These are phyloP conservation scores for Furcula furcula DNA, from an alignment of 2,888 invertebrate genomes.

Conservation along the genomic window DNA sequence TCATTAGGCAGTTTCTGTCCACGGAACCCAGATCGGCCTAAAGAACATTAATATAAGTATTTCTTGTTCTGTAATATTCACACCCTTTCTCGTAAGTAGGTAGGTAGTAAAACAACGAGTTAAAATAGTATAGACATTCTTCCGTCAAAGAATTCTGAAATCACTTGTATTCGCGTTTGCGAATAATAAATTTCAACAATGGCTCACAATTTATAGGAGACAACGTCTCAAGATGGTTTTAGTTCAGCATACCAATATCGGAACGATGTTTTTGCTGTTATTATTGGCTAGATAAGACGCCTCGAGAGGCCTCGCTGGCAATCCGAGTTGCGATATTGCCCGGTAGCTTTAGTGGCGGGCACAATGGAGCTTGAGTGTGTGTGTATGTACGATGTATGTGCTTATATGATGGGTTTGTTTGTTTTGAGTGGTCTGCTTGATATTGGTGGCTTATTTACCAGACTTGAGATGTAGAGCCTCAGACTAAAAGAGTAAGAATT, in stretches of 20 bases:
- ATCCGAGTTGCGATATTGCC: conserved; percentile 59
- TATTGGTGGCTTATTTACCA: no score
- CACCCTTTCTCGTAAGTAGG: no score
- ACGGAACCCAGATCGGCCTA: no score
- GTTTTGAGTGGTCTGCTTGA: no score
- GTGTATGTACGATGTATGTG: conserved; percentile 8
- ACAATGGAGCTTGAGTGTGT: conserved; percentile 30
- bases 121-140: no score
- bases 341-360: conserved; percentile 20
- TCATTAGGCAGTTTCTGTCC: no score
- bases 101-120: no score
- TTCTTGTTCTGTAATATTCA: no score
- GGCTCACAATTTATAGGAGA: conserved; percentile 6
- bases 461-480: no score
- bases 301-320: conserved; percentile 49
- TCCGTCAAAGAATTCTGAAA: no score
- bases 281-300: conserved; percentile 61
- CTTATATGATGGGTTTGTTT: conserved; percentile 1
- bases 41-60: no score
- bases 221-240: conserved; percentile 43
- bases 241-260: conserved; percentile 16
- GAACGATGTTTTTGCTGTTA: conserved; percentile 49
- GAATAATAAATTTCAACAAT: conserved; percentile 1
- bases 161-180: conserved; percentile 2
- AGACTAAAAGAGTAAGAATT: no score